phyloP scores from a whole-genome alignment of 2,888 invertebrate genomes.

The Chrysopilus asiliformis region DNA sequence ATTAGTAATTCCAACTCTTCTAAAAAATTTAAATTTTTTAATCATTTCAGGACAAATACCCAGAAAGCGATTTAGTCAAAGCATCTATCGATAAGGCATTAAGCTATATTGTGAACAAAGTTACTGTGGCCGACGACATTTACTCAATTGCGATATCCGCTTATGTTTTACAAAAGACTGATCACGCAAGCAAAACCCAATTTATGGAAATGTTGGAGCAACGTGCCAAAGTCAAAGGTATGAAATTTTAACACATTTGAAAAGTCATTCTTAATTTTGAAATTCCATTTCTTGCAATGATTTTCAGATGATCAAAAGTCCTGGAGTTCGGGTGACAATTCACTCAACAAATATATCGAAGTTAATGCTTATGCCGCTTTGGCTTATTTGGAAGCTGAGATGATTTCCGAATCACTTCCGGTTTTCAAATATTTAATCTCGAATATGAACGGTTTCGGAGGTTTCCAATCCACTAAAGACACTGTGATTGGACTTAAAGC shows the following conservation, averaged over 20 bases:
- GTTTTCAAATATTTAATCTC: constrained; percentile 60
- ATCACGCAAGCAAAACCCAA: constrained; percentile 52
- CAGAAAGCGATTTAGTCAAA: neutral
- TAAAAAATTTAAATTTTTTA: neutral
- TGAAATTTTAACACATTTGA: too few species aligned
- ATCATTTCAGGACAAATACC: neutral
- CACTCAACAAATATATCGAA: constrained; percentile 59
- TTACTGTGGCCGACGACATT: constrained; percentile 50
- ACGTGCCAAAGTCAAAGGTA: constrained; percentile 38
- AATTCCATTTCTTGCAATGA: too few species aligned
- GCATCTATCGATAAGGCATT: constrained; percentile 67
- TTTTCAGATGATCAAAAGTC: constrained; percentile 40
- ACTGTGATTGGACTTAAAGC: constrained; percentile 63
- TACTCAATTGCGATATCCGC: constrained; percentile 66
- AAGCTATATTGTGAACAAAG: constrained; percentile 55
- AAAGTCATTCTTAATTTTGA: too few species aligned
- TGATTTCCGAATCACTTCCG: constrained; percentile 35
- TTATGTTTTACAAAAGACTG: constrained; percentile 62
- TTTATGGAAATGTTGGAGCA: constrained; percentile 48
- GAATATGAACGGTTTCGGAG: constrained; percentile 52
- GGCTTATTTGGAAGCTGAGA: constrained; percentile 45
- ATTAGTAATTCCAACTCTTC: constrained; percentile 8
- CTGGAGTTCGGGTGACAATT: constrained; percentile 52
- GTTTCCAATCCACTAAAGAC: constrained; percentile 65
- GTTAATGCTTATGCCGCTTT: constrained; percentile 82